Evolutionary conservation across 2,113 vertebrate species (phyloP).

Genomic region (Brachionichthys hirsutus): DNA sequence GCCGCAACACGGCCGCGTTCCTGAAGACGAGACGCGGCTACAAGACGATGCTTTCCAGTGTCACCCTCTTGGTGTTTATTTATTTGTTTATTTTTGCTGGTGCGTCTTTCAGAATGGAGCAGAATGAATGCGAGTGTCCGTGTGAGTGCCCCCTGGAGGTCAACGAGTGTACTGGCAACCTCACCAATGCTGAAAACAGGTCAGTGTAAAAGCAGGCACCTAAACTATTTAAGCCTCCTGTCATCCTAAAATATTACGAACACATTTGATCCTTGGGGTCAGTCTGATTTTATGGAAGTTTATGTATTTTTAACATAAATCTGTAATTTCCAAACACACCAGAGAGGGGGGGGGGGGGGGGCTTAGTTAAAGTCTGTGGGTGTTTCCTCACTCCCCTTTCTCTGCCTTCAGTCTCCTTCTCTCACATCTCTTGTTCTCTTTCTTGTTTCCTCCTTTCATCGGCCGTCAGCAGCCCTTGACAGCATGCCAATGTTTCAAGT

Average conservation of each 20-base stretch:
- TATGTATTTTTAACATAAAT: too few relatives aligned
- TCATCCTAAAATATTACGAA: too few relatives aligned
- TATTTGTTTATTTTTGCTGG: conserved; percentile 3
- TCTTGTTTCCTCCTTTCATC: conserved; percentile 52
- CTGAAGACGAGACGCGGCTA: neutral
- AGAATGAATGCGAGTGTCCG: conserved; percentile 98
- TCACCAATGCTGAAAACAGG: conserved; percentile 96
- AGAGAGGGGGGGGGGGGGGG: too few relatives aligned
- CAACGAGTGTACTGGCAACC: conserved; percentile 96
- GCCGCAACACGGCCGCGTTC: neutral
- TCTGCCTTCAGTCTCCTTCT: neutral
- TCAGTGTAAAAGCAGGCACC: conserved; percentile 50
- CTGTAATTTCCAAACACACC: too few relatives aligned
- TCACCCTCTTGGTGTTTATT: neutral
- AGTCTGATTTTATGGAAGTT: too few relatives aligned
- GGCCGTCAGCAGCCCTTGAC: conserved; percentile 49
- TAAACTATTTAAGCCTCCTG: too few relatives aligned
- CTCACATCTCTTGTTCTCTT: conserved; percentile 10
- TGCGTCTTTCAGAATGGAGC: conserved; percentile 90
- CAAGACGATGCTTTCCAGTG: too few relatives aligned
- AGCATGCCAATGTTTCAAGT: conserved; percentile 52
- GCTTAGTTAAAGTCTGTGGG: conserved; percentile 16
- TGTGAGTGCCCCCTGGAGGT: conserved; percentile 99
- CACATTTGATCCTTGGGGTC: too few relatives aligned
- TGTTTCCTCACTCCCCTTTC: conserved; percentile 18